Percentiles rank a stretch among this genome's conserved stretches.
Conservation (phyloP, 2,888 invertebrate genomes). For the Linyphia triangularis region DNA sequence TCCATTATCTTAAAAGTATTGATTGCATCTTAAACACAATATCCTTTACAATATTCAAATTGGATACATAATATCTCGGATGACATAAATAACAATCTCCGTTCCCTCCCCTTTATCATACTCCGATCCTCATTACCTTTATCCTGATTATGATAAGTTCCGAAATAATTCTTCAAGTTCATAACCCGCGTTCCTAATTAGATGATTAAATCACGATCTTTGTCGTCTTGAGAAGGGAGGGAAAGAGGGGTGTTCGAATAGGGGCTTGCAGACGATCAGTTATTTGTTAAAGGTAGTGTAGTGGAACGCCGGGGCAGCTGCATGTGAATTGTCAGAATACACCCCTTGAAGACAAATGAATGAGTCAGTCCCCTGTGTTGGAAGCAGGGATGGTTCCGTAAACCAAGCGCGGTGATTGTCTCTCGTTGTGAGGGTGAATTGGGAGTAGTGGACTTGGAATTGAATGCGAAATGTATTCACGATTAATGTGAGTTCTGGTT, state of each 20-base stretch:
- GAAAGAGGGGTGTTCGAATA: not conserved
- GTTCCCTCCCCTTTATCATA: not conserved
- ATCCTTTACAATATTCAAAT: no score
- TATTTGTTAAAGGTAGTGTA: slow-evolving; percentile 16
- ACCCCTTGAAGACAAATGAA: slow-evolving; percentile 18
- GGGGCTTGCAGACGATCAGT: slow-evolving; percentile 35
- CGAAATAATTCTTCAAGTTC: not conserved
- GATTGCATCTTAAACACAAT: no score
- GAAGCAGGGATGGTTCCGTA: not conserved
- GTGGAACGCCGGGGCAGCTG: slow-evolving; percentile 29
- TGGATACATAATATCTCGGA: no score
- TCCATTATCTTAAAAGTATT: no score
- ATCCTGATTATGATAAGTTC: not conserved
- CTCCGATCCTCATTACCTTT: not conserved
- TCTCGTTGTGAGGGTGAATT: not conserved
- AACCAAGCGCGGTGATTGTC: not conserved
- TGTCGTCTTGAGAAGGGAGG: slow-evolving; percentile 34
- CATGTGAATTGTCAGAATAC: slow-evolving; percentile 49
- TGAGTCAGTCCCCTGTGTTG: slow-evolving; percentile 10
- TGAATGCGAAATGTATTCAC: not conserved
- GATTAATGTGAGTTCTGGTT: not conserved
- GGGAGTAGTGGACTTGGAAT: not conserved
- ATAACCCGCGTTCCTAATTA: slow-evolving; percentile 24
- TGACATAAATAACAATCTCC: no score
- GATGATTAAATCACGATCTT: slow-evolving; percentile 39